A percentile compares a stretch with the other conserved stretches of the same genome.
These are phyloP conservation scores for Gymnosoma rotundatum DNA, from an alignment of 2,888 invertebrate species.

Conservation along the genomic window DNA sequence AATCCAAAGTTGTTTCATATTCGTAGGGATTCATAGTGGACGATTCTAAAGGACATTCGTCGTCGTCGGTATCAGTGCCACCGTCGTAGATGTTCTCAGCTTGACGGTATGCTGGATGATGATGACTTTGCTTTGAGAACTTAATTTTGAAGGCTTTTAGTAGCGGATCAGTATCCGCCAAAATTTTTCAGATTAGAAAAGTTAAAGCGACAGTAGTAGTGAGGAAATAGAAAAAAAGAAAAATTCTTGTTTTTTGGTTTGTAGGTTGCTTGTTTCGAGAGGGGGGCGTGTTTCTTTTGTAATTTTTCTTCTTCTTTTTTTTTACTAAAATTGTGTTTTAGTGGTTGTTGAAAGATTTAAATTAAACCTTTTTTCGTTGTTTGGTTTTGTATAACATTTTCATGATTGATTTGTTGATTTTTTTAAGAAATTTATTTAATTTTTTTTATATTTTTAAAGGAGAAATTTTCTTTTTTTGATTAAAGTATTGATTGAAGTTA, in stretches of 20 bases:
- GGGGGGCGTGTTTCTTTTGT: neutral
- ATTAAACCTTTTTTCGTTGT: too few relatives aligned
- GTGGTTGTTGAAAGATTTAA: too few relatives aligned
- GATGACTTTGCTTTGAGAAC: constrained; percentile 79
- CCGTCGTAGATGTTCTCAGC: constrained; percentile 81
- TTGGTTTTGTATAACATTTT: too few relatives aligned
- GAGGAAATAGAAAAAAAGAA: neutral
- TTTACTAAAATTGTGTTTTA: too few relatives aligned
- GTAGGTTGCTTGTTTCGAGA: neutral
- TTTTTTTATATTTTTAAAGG: neutral
- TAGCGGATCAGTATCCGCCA: constrained; percentile 61
- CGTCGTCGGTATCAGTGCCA: constrained; percentile 81
- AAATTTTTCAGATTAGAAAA: constrained; percentile 31
- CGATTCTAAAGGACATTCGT: constrained; percentile 81
- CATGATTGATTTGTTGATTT: too few relatives aligned
- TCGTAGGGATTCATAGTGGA: constrained; percentile 82
- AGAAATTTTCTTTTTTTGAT: neutral
- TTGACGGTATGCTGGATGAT: constrained; percentile 80
- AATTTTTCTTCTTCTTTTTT: too few relatives aligned
- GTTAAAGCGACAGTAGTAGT: neutral
- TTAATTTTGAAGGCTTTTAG: constrained; percentile 80
- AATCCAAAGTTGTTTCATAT: constrained; percentile 82
- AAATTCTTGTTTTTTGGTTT: neutral
- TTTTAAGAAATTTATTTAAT: too few relatives aligned
- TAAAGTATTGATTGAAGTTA: neutral